Conservation (phyloP, 2,888 invertebrate genomes). For the Hylaea fasciaria region DNA sequence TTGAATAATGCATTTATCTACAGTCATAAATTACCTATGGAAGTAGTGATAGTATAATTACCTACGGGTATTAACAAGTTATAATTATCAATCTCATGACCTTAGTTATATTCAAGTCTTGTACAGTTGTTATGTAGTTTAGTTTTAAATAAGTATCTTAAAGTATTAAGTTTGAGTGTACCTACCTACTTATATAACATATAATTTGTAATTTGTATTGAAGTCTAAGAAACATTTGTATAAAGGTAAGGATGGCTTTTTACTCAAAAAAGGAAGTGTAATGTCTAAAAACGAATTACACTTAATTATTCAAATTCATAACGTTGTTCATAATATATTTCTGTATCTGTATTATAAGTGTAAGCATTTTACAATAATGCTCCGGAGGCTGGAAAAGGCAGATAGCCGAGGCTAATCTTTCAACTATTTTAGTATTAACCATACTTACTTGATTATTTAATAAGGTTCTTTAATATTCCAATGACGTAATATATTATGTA, state of each 20-base stretch:
- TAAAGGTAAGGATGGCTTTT: constrained; percentile 3
- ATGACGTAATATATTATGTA: constrained; percentile 10
- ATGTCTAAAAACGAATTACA: not conserved
- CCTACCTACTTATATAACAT: too few relatives aligned
- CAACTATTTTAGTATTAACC: not conserved
- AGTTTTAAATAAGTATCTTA: constrained; percentile 47
- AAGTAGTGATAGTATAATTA: not conserved
- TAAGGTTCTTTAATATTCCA: constrained; percentile 1
- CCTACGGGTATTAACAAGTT: constrained; percentile 43
- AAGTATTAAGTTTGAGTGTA: constrained; percentile 26
- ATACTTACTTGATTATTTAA: not conserved
- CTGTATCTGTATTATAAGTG: constrained; percentile 4
- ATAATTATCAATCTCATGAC: constrained; percentile 44
- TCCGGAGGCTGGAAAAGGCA: constrained; percentile 23
- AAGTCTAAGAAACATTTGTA: constrained; percentile 2
- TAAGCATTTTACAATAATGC: constrained; percentile 6
- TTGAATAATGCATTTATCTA: constrained; percentile 22
- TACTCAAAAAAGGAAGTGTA: constrained; percentile 5
- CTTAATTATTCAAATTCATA: constrained; percentile 2
- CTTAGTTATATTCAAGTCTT: constrained; percentile 38
- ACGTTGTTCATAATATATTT: not conserved
- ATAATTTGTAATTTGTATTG: too few relatives aligned
- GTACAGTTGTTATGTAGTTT: constrained; percentile 77
- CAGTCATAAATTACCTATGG: not conserved
- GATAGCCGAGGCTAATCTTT: constrained; percentile 11